phyloP scores from a whole-genome alignment of 1,140 invertebrate species.

The Aphis gossypii region DNA sequence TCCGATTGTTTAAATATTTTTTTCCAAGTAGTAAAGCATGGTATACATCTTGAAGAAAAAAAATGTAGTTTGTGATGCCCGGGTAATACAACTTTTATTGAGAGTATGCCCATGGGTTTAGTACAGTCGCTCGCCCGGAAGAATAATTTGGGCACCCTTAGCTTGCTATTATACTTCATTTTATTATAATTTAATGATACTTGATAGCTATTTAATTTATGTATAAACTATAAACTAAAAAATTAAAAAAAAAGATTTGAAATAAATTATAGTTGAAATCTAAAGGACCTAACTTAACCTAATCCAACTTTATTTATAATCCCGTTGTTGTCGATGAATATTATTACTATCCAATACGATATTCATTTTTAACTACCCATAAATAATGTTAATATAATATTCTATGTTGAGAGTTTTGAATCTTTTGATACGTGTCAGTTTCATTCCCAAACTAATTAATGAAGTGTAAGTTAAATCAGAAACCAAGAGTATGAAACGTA shows the following conservation, averaged over 20 bases:
- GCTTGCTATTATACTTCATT: background rate
- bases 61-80: too few relatives aligned
- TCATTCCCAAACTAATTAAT: conserved; percentile 16
- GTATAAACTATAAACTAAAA: background rate
- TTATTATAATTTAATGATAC: background rate
- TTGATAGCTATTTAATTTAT: background rate
- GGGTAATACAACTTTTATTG: too few relatives aligned
- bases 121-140: background rate
- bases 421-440: conserved; percentile 34
- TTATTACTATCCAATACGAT: background rate
- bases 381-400: background rate
- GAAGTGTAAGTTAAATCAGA: background rate
- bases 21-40: background rate
- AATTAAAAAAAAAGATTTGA: background rate
- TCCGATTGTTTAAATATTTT: background rate
- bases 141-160: background rate
- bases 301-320: background rate
- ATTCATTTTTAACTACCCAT: background rate
- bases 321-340: background rate
- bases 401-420: background rate
- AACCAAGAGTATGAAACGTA: background rate
- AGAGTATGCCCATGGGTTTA: background rate
- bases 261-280: background rate
- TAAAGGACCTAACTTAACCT: too few relatives aligned
- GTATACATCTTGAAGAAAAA: too few relatives aligned